Evolutionary conservation across 2,797 vertebrate genomes (phyloP), one percentile per base, ranked within the genome.

Genomic region (Pteronotus mesoamericanus): DNA sequence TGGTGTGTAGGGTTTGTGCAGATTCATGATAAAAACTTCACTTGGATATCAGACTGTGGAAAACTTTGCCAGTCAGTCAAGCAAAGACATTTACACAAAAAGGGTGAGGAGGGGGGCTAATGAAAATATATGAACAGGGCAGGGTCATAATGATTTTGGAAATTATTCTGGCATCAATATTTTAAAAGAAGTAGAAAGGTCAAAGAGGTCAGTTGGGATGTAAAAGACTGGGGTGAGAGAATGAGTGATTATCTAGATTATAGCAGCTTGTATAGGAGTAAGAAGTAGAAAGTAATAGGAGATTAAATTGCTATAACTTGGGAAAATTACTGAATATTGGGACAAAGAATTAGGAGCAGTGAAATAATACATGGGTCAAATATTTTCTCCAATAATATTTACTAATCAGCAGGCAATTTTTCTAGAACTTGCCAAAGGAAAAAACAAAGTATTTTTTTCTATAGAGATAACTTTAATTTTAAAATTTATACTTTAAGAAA

Each of bases 101-200:
- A 21, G 14, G 9, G 34, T 3, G 7, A 19, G 3, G 79, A 29
- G 14, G 21, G 1, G 9, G 0, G 5, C 1, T 37, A 2, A 8
- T 12, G 12, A 53, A 91, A 80, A 44, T 59, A 34, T n/a, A 14
- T 72, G 24, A 89, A 32, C 8, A 85, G 15, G 24, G 34, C 37
- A n/a, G 8, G 6, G 11, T 84, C 14, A 53, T 44, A 59, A 66
- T 66, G 14, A 42, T 61, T 77, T 91, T 82, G n/a, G 18, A 71
- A 89, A 59, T 75, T 83, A 94, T 57, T 86, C 29, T 71, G n/a
- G 14, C 15, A 24, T 91, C 9, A 37, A 22, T 61, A 48, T 61
- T 94, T 91, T 48, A 59, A 55, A 88, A 71, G 34, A 72, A 77
- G 3, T 59, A 79, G 26, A 79, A 61, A 69, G 7, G 11, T 1